Percentiles rank a stretch among this genome's conserved stretches.
phyloP scores from a whole-genome alignment of 35 echinoderm and acorn worm species.

The Holothuria glaberrima region DNA sequence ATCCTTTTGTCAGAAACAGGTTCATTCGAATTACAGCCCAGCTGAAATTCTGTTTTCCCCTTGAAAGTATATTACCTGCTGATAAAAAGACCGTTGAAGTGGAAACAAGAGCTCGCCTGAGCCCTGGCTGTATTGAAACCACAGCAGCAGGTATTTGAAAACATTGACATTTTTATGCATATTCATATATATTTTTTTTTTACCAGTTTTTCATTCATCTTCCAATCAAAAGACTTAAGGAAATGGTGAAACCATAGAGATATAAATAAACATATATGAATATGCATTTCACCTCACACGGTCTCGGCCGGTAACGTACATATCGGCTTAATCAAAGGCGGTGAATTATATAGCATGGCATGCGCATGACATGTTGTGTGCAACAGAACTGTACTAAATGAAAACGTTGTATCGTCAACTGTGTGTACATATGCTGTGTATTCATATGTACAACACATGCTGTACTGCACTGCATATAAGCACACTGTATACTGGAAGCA shows the following conservation, averaged over 20 bases:
- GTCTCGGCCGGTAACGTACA: background rate
- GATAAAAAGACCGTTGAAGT: conserved; percentile 22
- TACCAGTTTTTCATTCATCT: background rate
- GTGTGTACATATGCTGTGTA: too few relatives aligned
- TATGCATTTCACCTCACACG: conserved; percentile 24
- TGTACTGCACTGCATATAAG: too few relatives aligned
- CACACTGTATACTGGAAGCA: too few relatives aligned
- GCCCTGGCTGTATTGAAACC: conserved; percentile 34
- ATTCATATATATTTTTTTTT: background rate
- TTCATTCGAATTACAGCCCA: conserved; percentile 36
- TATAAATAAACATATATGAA: conserved; percentile 50
- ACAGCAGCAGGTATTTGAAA: conserved; percentile 43
- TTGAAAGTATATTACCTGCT: conserved; percentile 34
- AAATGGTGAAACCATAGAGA: conserved; percentile 7
- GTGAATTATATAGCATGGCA: conserved; percentile 21
- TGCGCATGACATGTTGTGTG: conserved; percentile 42
- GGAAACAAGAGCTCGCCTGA: conserved; percentile 21
- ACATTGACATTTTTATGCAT: conserved; percentile 20
- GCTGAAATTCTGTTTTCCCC: conserved; percentile 21
- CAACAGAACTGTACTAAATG: conserved; percentile 7
- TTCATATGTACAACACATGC: too few relatives aligned
- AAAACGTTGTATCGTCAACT: background rate
- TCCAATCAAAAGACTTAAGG: conserved; percentile 2
- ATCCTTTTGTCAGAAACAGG: conserved; percentile 39
- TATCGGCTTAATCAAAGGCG: conserved; percentile 50